Evolutionary conservation across 2,888 invertebrate species (phyloP).

Genomic region (Chelonus formosanus): DNA sequence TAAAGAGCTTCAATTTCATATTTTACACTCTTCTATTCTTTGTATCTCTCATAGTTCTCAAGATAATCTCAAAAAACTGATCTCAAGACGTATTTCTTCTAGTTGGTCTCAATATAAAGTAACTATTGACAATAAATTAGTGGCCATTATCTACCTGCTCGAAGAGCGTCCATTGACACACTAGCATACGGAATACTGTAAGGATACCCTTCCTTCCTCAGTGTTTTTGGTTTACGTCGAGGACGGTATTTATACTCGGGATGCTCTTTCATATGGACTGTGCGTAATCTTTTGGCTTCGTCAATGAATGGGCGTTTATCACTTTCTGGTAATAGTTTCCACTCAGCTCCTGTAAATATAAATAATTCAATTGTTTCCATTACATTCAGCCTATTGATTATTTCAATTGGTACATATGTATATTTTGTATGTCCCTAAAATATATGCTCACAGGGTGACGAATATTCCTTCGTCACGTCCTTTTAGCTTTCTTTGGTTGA

Average conservation of each 20-base stretch:
- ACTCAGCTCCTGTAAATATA: conserved; percentile 81
- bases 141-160: conserved; percentile 73
- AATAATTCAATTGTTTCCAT: neutral
- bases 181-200: conserved; percentile 93
- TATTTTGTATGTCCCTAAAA: conserved; percentile 21
- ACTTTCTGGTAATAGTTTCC: conserved; percentile 93
- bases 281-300: conserved; percentile 92
- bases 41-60: too few species aligned
- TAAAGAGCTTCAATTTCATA: too few species aligned
- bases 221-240: conserved; percentile 85
- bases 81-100: too few species aligned
- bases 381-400: neutral
- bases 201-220: conserved; percentile 89
- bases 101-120: too few species aligned
- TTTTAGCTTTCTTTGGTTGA: conserved; percentile 41
- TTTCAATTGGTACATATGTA: neutral
- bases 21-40: too few species aligned
- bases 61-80: too few species aligned
- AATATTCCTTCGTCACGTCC: conserved; percentile 46
- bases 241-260: conserved; percentile 95
- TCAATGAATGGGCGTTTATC: conserved; percentile 98
- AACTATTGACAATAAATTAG: too few species aligned
- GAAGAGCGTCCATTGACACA: conserved; percentile 86
- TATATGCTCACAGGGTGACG: conserved; percentile 34
- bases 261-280: conserved; percentile 95